Evolutionary conservation across 2,797 vertebrate species (phyloP).

Genomic region (Manis pentadactyla): DNA sequence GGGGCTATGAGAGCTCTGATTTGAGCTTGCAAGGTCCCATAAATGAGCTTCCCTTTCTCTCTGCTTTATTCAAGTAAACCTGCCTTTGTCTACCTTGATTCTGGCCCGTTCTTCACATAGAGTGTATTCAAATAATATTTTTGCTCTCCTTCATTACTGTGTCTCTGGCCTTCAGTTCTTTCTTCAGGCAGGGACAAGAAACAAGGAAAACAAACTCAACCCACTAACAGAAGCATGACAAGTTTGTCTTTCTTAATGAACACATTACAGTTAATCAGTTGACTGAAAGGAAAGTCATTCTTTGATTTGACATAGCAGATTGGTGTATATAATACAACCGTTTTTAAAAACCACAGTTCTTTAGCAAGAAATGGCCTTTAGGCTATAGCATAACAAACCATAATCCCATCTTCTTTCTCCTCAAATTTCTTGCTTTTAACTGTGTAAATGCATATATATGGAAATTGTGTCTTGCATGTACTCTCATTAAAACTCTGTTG

Average conservation of each 20-base stretch:
- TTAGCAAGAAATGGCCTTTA: not conserved
- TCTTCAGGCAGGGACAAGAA: too few species aligned
- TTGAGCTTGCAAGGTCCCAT: too few species aligned
- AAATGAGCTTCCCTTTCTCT: too few species aligned
- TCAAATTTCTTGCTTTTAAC: not conserved
- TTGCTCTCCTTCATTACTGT: too few species aligned
- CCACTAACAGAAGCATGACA: not conserved
- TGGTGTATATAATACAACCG: not conserved
- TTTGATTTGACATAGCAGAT: not conserved
- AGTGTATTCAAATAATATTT: too few species aligned
- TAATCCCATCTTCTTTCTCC: not conserved
- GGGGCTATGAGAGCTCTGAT: too few species aligned
- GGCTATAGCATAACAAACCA: not conserved
- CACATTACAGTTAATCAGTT: slow-evolving; percentile 21
- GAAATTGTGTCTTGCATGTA: not conserved
- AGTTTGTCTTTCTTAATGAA: not conserved
- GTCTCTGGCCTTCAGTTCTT: too few species aligned
- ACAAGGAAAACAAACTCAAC: too few species aligned
- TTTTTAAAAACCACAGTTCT: not conserved
- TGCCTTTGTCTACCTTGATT: too few species aligned
- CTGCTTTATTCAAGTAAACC: too few species aligned
- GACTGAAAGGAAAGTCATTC: not conserved
- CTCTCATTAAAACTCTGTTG: slow-evolving; percentile 9
- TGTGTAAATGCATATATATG: not conserved
- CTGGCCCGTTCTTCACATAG: too few species aligned